Base-by-base conservation (phyloP, 2,888 invertebrate species). In the Parelbella ahira region DNA sequence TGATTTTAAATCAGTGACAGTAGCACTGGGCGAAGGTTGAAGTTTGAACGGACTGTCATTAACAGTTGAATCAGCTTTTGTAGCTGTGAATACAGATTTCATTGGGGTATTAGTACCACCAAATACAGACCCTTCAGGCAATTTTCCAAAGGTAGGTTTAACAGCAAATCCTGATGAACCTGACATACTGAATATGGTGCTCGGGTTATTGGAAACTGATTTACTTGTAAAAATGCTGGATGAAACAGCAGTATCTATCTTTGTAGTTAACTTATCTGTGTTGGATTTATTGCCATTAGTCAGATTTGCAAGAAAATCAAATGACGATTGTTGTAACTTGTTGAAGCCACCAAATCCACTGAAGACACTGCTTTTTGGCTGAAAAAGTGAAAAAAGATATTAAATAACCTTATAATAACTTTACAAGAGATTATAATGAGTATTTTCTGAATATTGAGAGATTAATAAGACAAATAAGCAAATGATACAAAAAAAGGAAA, bases 281-380 rank as follows among this genome's bases (percentile, higher is more conserved):
- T 71, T 68, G 27, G 53, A 13, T 52, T 78, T 81, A 48, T 63
- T 79, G 7, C 87, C 79, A 66, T 88, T 89, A 39, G 86, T 76
- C 51, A 89, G 62, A 55, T 89, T 90, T 45, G 90, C 79, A 59
- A 92, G 68, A 62, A 92, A 92, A 60, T 89, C 89, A 73, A 92
- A 92, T 25, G 88, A 76, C 42, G 86, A 54, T 37, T 87, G 77
- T 47, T 76, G 65, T 23, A 89, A 56, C 70, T 91, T 91, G 48
- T 88, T 71, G 58, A 92, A 91, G 41, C 92, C 91, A 45, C 91
- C 88, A 76, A 94, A 94, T 29, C 90, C 89, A 62, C 91, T 91
- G 68, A 94, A 94, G 19, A 91, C 90, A 69, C 89, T 90, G 67
- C 88, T 90, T 37, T 82, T 82, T 4, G 58, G 44, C 86, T 87